Percentiles rank a stretch among this genome's conserved stretches.
phyloP scores from a whole-genome alignment of 2,113 vertebrate genomes.

The Phyllostomus hastatus region DNA sequence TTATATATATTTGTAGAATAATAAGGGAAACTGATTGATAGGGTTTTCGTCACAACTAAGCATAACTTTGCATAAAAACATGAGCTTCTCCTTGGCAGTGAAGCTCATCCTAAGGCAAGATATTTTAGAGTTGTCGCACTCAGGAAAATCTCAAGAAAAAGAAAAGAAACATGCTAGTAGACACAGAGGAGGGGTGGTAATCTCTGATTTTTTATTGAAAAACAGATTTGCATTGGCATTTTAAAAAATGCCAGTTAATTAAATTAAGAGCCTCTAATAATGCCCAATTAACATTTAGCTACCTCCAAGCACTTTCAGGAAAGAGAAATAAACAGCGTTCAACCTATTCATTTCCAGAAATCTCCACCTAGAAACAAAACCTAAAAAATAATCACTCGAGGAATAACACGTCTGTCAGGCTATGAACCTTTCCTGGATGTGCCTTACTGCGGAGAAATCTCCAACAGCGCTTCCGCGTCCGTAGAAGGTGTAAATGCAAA shows the following conservation, averaged over 20 bases:
- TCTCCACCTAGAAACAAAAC: background rate
- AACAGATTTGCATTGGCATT: background rate
- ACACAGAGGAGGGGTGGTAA: background rate
- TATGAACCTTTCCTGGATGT: slow-evolving; percentile 32
- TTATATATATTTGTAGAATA: background rate
- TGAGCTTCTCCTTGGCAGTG: background rate
- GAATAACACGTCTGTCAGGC: background rate
- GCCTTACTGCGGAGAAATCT: background rate
- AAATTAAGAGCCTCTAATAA: slow-evolving; percentile 40
- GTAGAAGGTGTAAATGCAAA: background rate
- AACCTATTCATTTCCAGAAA: slow-evolving; percentile 46
- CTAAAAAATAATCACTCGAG: background rate
- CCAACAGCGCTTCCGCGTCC: background rate
- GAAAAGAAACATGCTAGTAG: background rate
- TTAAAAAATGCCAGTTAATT: slow-evolving; percentile 28
- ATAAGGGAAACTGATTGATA: background rate
- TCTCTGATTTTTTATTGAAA: background rate
- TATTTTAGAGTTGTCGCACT: slow-evolving; percentile 7
- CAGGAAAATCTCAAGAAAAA: background rate
- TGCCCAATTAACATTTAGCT: background rate
- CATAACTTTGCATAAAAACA: slow-evolving; percentile 20
- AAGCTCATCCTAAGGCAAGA: background rate
- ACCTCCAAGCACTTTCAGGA: slow-evolving; percentile 22
- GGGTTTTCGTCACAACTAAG: background rate
- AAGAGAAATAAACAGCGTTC: slow-evolving; percentile 17